Percentiles rank a stretch among this genome's conserved stretches.
phyloP scores from a whole-genome alignment of 2,797 vertebrate genomes.

The Staurois parvus region DNA sequence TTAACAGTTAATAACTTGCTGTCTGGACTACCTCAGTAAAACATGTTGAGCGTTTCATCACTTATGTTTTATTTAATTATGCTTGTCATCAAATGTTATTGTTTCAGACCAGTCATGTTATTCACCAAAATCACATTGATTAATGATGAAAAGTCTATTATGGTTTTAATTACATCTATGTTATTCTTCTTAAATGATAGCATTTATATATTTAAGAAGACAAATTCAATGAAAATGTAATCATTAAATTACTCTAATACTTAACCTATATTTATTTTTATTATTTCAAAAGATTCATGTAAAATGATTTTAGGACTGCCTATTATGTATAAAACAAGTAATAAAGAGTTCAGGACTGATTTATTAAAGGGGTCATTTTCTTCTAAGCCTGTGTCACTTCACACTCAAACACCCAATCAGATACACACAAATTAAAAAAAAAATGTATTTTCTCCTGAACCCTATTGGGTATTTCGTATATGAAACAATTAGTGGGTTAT shows the following conservation, averaged over 20 bases:
- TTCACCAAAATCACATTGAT: constrained; percentile 72
- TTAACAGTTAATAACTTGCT: constrained; percentile 81
- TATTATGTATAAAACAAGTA: not conserved
- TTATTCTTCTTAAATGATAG: constrained; percentile 27
- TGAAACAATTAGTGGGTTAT: too few species aligned
- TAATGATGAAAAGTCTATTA: constrained; percentile 70
- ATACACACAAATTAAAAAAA: not conserved
- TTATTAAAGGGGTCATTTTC: not conserved
- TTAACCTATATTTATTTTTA: not conserved
- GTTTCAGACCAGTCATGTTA: constrained; percentile 73
- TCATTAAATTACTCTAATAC: not conserved
- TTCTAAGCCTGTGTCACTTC: not conserved
- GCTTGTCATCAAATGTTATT: constrained; percentile 80
- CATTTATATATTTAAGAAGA: not conserved
- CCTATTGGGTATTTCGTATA: not conserved
- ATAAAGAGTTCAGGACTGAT: not conserved
- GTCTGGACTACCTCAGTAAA: constrained; percentile 76
- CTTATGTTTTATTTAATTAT: constrained; percentile 81
- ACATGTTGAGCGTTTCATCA: constrained; percentile 78
- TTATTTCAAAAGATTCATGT: not conserved
- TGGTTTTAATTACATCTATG: constrained; percentile 46
- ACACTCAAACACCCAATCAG: not conserved
- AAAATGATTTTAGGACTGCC: not conserved
- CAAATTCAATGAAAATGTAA: not conserved
- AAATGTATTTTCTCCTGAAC: not conserved